Conservation (phyloP, 2,888 invertebrate genomes). For the Parascotia fuliginaria region DNA sequence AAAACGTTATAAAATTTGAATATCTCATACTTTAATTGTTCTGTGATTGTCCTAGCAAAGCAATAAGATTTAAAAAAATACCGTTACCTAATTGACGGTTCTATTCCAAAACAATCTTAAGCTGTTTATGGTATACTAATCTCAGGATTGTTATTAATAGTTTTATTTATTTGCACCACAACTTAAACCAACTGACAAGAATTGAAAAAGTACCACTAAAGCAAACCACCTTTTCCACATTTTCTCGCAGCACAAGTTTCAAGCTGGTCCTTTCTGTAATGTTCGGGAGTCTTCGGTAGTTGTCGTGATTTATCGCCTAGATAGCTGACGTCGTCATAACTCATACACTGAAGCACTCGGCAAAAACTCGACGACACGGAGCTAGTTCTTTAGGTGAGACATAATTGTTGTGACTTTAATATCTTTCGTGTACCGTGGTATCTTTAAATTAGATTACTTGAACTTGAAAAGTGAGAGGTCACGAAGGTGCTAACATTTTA, state of each 20-base stretch:
- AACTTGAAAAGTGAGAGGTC: background rate
- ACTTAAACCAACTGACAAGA: background rate
- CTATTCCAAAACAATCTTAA: too few relatives aligned
- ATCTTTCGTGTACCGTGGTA: constrained; percentile 23
- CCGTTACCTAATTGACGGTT: too few relatives aligned
- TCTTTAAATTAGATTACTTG: constrained; percentile 15
- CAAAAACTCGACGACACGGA: constrained; percentile 67
- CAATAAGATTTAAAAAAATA: too few relatives aligned
- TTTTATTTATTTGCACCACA: background rate
- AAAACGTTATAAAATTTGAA: too few relatives aligned
- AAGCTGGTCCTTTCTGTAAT: constrained; percentile 65
- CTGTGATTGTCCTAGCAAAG: too few relatives aligned
- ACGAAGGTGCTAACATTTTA: too few relatives aligned
- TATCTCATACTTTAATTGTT: too few relatives aligned
- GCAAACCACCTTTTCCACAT: constrained; percentile 1
- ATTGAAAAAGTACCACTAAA: background rate
- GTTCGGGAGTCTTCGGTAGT: constrained; percentile 33
- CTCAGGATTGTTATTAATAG: too few relatives aligned
- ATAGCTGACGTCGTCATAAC: constrained; percentile 72
- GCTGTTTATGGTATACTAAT: too few relatives aligned
- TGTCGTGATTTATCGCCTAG: constrained; percentile 66
- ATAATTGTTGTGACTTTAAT: constrained; percentile 65
- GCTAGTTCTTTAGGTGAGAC: constrained; percentile 51
- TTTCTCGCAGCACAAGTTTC: constrained; percentile 1
- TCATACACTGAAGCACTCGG: constrained; percentile 49